Percentiles rank a stretch among this genome's conserved stretches.
These are phyloP conservation scores for Prorops nasuta DNA, from an alignment of 1,140 invertebrate genomes.

Conservation along the genomic window DNA sequence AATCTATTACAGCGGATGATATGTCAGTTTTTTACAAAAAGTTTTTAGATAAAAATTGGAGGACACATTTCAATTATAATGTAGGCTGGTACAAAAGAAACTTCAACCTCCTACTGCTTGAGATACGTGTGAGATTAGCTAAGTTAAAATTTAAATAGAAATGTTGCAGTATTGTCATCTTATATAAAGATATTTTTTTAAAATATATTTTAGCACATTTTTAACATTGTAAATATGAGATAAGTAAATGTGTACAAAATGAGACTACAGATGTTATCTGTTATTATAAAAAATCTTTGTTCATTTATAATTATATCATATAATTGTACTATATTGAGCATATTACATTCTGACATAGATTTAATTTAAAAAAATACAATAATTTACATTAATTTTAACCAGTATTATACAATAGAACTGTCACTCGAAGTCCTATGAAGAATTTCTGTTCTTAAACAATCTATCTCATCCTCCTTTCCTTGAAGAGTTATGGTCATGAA, in stretches of 20 bases:
- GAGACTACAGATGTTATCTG: background rate
- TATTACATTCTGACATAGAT: too few relatives aligned
- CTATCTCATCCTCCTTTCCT: slow-evolving; percentile 21
- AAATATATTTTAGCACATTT: slow-evolving; percentile 1
- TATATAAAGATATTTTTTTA: background rate
- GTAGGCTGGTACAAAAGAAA: slow-evolving; percentile 75
- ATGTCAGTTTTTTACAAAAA: slow-evolving; percentile 84
- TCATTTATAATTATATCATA: too few relatives aligned
- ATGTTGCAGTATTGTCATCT: background rate
- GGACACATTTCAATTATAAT: slow-evolving; percentile 69
- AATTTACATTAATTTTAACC: too few relatives aligned
- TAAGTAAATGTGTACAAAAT: background rate
- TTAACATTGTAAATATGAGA: background rate
- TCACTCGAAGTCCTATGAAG: slow-evolving; percentile 2
- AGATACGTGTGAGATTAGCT: slow-evolving; percentile 60
- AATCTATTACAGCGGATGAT: slow-evolving; percentile 69
- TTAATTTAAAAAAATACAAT: too few relatives aligned
- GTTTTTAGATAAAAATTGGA: slow-evolving; percentile 77
- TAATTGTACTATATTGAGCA: too few relatives aligned
- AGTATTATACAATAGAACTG: too few relatives aligned
- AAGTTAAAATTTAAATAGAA: slow-evolving; percentile 48
- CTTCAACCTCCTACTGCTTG: slow-evolving; percentile 62
- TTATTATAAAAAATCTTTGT: too few relatives aligned
- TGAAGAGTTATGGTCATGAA: slow-evolving; percentile 15
- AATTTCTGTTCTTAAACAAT: slow-evolving; percentile 24